Percentiles rank a stretch among this genome's conserved stretches.
Conservation (phyloP, 2,888 invertebrate genomes). For the Ormyrus pomaceus region DNA sequence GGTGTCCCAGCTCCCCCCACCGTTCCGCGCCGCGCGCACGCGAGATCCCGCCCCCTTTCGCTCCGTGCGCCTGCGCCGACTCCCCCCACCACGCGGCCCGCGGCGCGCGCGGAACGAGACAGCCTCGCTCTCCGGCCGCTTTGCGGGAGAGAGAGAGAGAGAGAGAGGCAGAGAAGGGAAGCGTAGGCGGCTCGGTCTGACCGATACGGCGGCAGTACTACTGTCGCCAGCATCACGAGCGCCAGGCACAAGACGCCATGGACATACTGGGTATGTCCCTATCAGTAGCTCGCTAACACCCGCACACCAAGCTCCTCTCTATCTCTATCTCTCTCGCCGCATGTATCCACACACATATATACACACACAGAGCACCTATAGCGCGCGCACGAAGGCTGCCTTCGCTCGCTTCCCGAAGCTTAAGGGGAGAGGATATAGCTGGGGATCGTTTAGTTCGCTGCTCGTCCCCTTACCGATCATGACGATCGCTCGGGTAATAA, state of each 20-base stretch:
- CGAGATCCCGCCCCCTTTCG: too few relatives aligned
- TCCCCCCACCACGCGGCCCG: neutral
- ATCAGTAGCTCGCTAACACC: slow-evolving; percentile 29
- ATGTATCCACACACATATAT: neutral
- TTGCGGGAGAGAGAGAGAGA: too few relatives aligned
- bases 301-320: slow-evolving; percentile 3
- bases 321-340: slow-evolving; percentile 10
- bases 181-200: slow-evolving; percentile 58
- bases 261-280: slow-evolving; percentile 73
- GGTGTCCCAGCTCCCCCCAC: too few relatives aligned
- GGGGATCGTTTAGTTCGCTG: too few relatives aligned
- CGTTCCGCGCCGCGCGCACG: too few relatives aligned
- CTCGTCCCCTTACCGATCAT: too few relatives aligned
- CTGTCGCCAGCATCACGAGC: slow-evolving; percentile 74
- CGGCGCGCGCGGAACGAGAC: slow-evolving; percentile 47
- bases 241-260: slow-evolving; percentile 73
- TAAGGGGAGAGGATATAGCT: too few relatives aligned
- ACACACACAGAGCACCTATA: neutral
- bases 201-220: slow-evolving; percentile 69
- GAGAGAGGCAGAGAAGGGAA: slow-evolving; percentile 1
- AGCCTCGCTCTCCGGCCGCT: slow-evolving; percentile 33
- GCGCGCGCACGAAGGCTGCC: neutral
- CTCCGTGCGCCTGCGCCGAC: too few relatives aligned
- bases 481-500: too few relatives aligned
- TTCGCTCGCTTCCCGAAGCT: neutral